Base-by-base conservation (phyloP, 2,888 invertebrate species). In the Xanthia icteritia region DNA sequence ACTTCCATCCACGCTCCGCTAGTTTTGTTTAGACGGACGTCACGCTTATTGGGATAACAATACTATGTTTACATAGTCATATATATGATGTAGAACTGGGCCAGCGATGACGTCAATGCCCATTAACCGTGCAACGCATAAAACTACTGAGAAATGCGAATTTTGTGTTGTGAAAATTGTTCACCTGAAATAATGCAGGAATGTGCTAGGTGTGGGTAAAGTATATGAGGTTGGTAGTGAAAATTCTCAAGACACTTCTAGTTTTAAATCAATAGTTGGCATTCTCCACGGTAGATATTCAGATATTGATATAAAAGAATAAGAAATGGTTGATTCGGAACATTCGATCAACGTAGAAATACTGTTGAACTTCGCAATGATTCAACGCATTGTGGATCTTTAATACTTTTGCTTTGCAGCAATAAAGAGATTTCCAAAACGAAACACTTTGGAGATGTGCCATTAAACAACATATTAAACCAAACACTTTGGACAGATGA, bases 101-200 rank as follows among this genome's bases (percentile, higher is more conserved):
- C 68, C 82, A 82, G 65, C n/a, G 13, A 78, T 89, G 89, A 89
- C 89, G 89, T 89, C 89, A 89, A 86, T 88, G 13, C 70, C 77
- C 77, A 81, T 88, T 81, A 86, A 76, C 70, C 60, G 66, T 70
- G 68, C 60, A 74, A 60, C 27, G n/a, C 68, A 65, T 71, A 78
- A 76, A 84, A 80, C 68, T 69, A 82, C 71, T 69, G 69, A 76
- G 71, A 69, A 78, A 74, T n/a, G 58, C 31, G 54, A 73, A 68
- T 78, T 81, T 54, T 60, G 65, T 70, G 72, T 75, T 73, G 60
- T 74, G 48, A 77, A 81, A 75, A 61, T n/a, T 27, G 42, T 69
- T 64, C 42, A 70, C 61, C 42, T 60, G 23, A 51, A 58, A 36
- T 70, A 36, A 48, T 36, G 45, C 23, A 64, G 31, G 31, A 23